Conservation (phyloP, 2,888 invertebrate genomes). For the Bembecia ichneumoniformis region DNA sequence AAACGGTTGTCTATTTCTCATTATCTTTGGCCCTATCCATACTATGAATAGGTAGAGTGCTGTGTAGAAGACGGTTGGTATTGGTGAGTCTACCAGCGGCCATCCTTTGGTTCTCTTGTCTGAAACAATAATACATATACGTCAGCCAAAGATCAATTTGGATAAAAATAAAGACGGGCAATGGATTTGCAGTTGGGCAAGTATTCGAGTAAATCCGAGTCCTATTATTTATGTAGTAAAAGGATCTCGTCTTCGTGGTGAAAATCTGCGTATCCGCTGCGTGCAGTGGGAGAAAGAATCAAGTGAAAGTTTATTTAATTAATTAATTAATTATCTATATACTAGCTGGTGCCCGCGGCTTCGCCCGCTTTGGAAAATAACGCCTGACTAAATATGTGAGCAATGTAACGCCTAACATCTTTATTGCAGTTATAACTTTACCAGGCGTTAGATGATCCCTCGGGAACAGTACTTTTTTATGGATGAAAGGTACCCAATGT, state of each 20-base stretch:
- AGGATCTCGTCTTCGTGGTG: not conserved
- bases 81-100: conserved; percentile 86
- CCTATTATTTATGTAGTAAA: not conserved
- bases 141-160: not conserved
- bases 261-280: not conserved
- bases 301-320: not conserved
- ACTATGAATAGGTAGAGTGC: conserved; percentile 82
- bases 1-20: conserved; percentile 84
- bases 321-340: not conserved
- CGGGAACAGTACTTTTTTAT: too few relatives aligned
- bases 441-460: too few relatives aligned
- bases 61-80: conserved; percentile 80
- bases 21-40: conserved; percentile 84
- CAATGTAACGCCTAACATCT: too few relatives aligned
- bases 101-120: conserved; percentile 88
- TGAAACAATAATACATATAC: conserved; percentile 44
- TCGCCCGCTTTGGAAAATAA: too few relatives aligned
- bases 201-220: not conserved
- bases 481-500: too few relatives aligned
- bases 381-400: too few relatives aligned
- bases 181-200: not conserved
- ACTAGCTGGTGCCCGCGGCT: too few relatives aligned
- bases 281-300: not conserved
- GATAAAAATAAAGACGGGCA: too few relatives aligned
- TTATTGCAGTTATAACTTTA: too few relatives aligned